A percentile compares a stretch with the other conserved stretches of the same genome.
phyloP scores from a whole-genome alignment of 2,888 invertebrate species.

The Cerceris ruficornis region DNA sequence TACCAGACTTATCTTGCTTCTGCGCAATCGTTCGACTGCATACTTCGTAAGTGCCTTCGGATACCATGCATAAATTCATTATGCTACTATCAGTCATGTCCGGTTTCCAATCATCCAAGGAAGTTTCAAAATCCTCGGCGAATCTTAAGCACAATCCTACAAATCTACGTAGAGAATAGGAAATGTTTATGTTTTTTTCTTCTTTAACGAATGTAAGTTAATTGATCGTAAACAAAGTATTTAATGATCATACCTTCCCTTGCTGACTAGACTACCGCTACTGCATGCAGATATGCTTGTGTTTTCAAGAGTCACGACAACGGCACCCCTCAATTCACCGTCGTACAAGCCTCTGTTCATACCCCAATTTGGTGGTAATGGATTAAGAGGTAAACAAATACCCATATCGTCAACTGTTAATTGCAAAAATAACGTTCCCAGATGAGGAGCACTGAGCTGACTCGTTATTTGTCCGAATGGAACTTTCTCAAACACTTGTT shows the following conservation, averaged over 20 bases:
- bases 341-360: constrained; percentile 86
- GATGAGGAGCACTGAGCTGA: constrained; percentile 89
- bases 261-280: constrained; percentile 97
- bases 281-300: constrained; percentile 98
- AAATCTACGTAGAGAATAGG: constrained; percentile 83
- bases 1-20: constrained; percentile 88
- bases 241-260: constrained; percentile 83
- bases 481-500: constrained; percentile 89
- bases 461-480: constrained; percentile 91
- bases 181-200: no score
- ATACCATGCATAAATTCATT: constrained; percentile 98
- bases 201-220: background rate
- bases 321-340: constrained; percentile 92
- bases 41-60: constrained; percentile 99
- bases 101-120: constrained; percentile 98
- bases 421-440: constrained; percentile 96
- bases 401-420: constrained; percentile 98
- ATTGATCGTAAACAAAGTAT: background rate
- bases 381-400: constrained; percentile 95
- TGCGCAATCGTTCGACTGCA: constrained; percentile 96
- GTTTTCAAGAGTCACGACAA: constrained; percentile 97
- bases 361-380: constrained; percentile 88
- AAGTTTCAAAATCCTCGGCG: constrained; percentile 98
- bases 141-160: constrained; percentile 96
- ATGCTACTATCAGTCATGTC: constrained; percentile 89